Evolutionary conservation across 30 jellyfish, hydroid and myxozoan genomes (phyloP).

Genomic region (Clytia hemisphaerica): DNA sequence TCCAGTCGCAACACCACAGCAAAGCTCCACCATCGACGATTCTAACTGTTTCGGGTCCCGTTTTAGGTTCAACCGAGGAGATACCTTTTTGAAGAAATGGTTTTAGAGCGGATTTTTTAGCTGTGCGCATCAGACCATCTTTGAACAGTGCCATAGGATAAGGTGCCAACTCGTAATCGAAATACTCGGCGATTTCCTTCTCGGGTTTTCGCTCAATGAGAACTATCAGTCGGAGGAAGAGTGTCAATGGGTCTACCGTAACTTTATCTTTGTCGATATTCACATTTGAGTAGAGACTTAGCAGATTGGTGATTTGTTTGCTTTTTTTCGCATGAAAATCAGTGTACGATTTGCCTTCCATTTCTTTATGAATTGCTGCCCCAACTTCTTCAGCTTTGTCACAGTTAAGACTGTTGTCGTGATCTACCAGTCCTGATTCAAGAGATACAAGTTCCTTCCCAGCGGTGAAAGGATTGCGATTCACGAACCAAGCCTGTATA

Average conservation of each 20-base stretch:
- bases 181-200: slow-evolving; percentile 19
- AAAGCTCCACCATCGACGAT: slow-evolving; percentile 11
- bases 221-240: slow-evolving; percentile 22
- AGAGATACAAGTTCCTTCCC: slow-evolving; percentile 24
- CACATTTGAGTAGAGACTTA: slow-evolving; percentile 9
- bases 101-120: slow-evolving; percentile 28
- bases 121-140: slow-evolving; percentile 22
- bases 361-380: slow-evolving; percentile 12
- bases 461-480: slow-evolving; percentile 11
- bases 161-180: slow-evolving; percentile 15
- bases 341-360: slow-evolving; percentile 14
- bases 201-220: slow-evolving; percentile 10
- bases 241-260: slow-evolving; percentile 57
- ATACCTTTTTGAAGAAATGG: slow-evolving; percentile 7
- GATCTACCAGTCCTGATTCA: slow-evolving; percentile 21
- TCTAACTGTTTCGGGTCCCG: not conserved
- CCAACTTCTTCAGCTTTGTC: slow-evolving; percentile 30
- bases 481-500: slow-evolving; percentile 14
- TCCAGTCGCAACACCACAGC: slow-evolving; percentile 18
- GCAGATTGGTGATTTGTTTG: slow-evolving; percentile 4
- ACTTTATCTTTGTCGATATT: slow-evolving; percentile 31
- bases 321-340: slow-evolving; percentile 22
- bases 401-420: not conserved
- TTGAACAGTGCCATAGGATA: slow-evolving; percentile 22
- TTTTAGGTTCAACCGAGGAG: not conserved